Evolutionary conservation across 2,113 vertebrate species (phyloP), one percentile per base, ranked within the genome.

Genomic region (Corythornis madagascariensis): DNA sequence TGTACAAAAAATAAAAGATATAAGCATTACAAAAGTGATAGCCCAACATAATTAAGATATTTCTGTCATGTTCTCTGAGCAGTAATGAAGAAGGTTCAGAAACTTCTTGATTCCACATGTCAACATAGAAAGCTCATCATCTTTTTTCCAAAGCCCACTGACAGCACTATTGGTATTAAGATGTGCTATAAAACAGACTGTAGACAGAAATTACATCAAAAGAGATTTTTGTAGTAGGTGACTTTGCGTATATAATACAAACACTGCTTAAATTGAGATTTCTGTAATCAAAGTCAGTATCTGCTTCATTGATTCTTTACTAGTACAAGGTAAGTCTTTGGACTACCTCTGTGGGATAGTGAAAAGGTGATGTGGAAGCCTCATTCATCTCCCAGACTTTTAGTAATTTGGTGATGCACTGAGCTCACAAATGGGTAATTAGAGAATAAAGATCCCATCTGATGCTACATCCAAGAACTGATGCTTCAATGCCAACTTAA

Each of bases 1-100:
- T 71, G 26, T 40, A 69, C 9, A 92, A 67, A 91, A 90, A 92
- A 47, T 70, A 47, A 56, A 92, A 89, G n/a, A 76, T 66, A 84
- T 1, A 8, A 69, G 38, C 22, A 66, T 81, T 63, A n/a, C 7
- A 81, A 70, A 92, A 77, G 47, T 0, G 1, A 74, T 20, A 80
- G 67, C 13, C 26, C n/a, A 95, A 74, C 25, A 75, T 22, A 79
- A 72, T 40, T 11, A 43, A 89, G n/a, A n/a, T 73, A 59, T 15
- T 56, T 42, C 7, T 59, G 43, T 31, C 31, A 31, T 16, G 13
- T 47, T 76, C 26, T 90, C 48, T 43, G 83, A 76, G 45, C 10
- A 83, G 52, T 40, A 80, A 43, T 35, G 25, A 71, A 75, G 57
- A 50, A 81, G 28, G 26, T 60, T 60, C 53, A 83, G 57, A 82